These are phyloP conservation scores for Melozone crissalis DNA, from an alignment of 2,113 vertebrate species.

Conservation along the genomic window DNA sequence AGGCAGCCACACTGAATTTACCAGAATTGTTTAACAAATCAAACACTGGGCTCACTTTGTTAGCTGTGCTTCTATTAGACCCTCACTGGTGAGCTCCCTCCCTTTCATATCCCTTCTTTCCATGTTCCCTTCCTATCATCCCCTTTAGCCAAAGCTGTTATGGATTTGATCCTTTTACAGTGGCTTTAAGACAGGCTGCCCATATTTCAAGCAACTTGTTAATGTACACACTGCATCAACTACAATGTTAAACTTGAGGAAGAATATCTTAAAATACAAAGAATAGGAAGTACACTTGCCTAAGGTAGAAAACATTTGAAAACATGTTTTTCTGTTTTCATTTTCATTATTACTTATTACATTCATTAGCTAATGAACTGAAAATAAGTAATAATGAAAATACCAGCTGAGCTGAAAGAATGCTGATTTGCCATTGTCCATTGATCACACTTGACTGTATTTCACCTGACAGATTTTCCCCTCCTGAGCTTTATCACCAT, in stretches of 20 bases:
- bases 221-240: not conserved
- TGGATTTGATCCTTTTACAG: not conserved
- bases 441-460: not conserved
- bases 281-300: not conserved
- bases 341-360: not conserved
- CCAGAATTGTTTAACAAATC: not conserved
- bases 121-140: not conserved
- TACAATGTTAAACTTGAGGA: not conserved
- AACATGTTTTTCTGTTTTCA: not conserved
- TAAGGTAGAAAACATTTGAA: not conserved
- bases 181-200: not conserved
- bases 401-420: not conserved
- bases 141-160: not conserved
- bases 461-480: not conserved
- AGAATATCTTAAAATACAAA: not conserved
- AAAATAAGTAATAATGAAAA: not conserved
- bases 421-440: not conserved
- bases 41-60: rapidly evolving
- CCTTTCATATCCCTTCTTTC: not conserved
- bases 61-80: not conserved
- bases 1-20: not conserved
- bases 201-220: not conserved
- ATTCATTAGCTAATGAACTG: not conserved
- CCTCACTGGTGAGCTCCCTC: not conserved
- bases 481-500: not conserved